These are phyloP conservation scores for Eonycteris spelaea DNA, from an alignment of 2,113 vertebrate species.

Conservation along the genomic window DNA sequence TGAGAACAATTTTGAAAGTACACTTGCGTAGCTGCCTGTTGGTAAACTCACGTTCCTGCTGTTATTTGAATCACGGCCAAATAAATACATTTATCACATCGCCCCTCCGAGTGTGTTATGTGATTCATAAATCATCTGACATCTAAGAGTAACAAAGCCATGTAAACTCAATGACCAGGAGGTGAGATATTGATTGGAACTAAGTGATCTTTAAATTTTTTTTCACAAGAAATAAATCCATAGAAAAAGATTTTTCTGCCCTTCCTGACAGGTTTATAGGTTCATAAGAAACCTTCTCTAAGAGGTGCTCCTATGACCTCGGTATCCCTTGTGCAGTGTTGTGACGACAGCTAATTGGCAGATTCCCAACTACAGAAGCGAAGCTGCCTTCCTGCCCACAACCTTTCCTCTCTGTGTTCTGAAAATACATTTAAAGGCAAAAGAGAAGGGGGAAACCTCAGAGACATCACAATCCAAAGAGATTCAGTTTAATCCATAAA, in stretches of 20 bases:
- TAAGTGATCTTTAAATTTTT: background rate
- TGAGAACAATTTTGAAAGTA: background rate
- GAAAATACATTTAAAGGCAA: background rate
- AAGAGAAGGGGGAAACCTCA: background rate
- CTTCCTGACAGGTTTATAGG: background rate
- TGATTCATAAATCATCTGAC: background rate
- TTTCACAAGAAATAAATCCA: background rate
- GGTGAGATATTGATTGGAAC: background rate
- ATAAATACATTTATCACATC: background rate
- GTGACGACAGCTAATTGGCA: background rate
- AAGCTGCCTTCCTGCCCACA: background rate
- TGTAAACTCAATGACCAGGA: background rate
- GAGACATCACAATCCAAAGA: background rate
- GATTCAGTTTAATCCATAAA: background rate
- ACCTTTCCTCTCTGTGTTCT: background rate
- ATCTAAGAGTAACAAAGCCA: background rate
- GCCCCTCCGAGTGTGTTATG: background rate
- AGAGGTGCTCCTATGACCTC: background rate
- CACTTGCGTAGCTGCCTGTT: background rate
- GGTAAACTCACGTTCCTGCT: background rate
- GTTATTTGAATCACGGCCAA: background rate
- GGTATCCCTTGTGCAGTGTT: background rate
- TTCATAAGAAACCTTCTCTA: background rate
- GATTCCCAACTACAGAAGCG: background rate
- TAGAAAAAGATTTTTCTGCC: background rate